These are phyloP conservation scores for Embidobia sp. DNA, from an alignment of 2,888 invertebrate species.

Conservation along the genomic window DNA sequence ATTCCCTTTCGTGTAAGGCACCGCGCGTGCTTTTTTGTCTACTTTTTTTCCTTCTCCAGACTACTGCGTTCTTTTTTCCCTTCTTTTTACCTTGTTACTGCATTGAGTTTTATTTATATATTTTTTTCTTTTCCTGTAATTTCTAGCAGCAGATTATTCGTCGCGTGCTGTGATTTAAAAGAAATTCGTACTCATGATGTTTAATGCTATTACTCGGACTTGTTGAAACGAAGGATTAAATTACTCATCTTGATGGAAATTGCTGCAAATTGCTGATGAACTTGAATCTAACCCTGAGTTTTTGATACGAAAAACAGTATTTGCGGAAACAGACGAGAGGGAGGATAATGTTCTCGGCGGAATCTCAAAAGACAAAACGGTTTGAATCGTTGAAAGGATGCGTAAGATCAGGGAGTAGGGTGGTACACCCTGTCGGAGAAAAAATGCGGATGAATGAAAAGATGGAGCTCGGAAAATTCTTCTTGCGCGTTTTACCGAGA, in stretches of 20 bases:
- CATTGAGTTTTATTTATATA: no score
- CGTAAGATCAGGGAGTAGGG: constrained; percentile 37
- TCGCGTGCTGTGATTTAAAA: no score
- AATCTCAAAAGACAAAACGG: constrained; percentile 32
- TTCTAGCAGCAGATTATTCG: no score
- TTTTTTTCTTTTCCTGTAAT: no score
- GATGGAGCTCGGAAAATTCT: constrained; percentile 51
- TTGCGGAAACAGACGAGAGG: neutral
- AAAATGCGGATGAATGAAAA: constrained; percentile 62
- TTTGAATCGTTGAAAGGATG: constrained; percentile 44
- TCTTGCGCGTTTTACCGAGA: constrained; percentile 60
- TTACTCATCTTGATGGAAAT: constrained; percentile 3
- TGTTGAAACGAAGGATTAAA: no score
- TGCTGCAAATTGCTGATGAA: neutral
- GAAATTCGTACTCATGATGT: no score
- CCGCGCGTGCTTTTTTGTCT: constrained; percentile 10
- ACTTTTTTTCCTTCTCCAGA: no score
- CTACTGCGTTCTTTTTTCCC: no score
- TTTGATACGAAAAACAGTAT: constrained; percentile 17
- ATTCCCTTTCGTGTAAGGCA: constrained; percentile 8
- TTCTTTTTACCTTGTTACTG: no score
- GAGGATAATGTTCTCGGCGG: constrained; percentile 13
- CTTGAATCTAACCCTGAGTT: constrained; percentile 8
- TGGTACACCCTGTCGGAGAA: constrained; percentile 27
- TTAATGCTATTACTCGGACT: no score